Conservation (phyloP, 1,140 invertebrate species). For the Listronotus oregonensis region DNA sequence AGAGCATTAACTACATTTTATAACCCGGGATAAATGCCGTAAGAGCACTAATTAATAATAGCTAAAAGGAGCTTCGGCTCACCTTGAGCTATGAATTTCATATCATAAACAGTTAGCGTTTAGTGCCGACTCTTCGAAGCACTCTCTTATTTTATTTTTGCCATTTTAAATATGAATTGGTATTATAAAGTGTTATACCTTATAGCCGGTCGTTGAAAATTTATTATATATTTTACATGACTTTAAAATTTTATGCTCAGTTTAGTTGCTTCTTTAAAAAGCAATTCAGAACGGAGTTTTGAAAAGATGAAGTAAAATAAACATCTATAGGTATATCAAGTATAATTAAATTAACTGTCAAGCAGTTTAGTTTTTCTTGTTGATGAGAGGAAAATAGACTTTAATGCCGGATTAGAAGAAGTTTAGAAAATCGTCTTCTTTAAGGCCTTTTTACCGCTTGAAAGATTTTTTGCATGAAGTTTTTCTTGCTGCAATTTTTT, state of each 20-base stretch:
- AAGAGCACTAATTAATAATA: conserved; percentile 25
- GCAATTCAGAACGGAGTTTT: too few species aligned
- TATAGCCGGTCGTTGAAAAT: conserved; percentile 2
- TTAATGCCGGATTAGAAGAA: too few species aligned
- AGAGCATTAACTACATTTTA: conserved; percentile 10
- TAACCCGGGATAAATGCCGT: conserved; percentile 14
- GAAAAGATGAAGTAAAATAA: too few species aligned
- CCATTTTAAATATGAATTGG: conserved; percentile 13
- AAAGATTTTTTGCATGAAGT: too few species aligned
- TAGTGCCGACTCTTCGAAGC: conserved; percentile 10
- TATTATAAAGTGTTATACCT: conserved; percentile 19
- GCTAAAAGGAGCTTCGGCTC: conserved; percentile 18
- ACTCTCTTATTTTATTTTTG: conserved; percentile 20
- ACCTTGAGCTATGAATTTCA: conserved; percentile 33
- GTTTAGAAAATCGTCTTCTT: too few species aligned
- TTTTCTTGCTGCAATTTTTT: too few species aligned
- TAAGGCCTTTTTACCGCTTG: too few species aligned
- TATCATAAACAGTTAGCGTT: conserved; percentile 31
- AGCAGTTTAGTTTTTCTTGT: too few species aligned
- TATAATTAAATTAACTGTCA: too few species aligned
- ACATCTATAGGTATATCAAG: too few species aligned
- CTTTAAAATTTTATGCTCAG: background rate
- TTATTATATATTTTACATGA: background rate
- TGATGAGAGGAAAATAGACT: too few species aligned
- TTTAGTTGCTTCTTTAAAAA: too few species aligned